Conservation (phyloP, 2,888 invertebrate genomes). For the Scaptomyza flava region DNA sequence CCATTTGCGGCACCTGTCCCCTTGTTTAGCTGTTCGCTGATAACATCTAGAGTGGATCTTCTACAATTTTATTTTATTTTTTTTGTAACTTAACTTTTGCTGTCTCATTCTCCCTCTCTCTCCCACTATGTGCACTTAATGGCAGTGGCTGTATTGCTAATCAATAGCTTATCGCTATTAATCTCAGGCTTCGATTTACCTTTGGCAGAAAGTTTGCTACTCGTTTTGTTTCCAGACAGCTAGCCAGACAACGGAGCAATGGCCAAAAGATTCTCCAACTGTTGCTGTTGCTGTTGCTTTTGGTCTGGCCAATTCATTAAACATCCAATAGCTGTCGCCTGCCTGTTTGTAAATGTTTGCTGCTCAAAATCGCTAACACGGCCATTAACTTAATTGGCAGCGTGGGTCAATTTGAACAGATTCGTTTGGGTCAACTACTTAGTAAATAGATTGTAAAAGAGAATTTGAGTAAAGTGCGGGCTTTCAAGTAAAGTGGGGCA, state of each 20-base stretch:
- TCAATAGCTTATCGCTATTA: constrained; percentile 81
- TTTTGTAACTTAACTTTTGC: constrained; percentile 34
- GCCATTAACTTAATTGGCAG: constrained; percentile 69
- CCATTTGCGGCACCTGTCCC: constrained; percentile 25
- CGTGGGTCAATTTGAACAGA: constrained; percentile 55
- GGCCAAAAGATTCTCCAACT: constrained; percentile 21
- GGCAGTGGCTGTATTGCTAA: constrained; percentile 69
- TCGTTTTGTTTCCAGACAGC: constrained; percentile 65
- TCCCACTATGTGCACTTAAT: constrained; percentile 33
- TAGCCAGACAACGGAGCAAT: constrained; percentile 1
- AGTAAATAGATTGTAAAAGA: neutral
- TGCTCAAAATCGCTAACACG: constrained; percentile 51
- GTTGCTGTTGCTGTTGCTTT: constrained; percentile 7
- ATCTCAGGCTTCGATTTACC: constrained; percentile 80
- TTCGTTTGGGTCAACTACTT: constrained; percentile 34
- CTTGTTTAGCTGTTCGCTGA: constrained; percentile 25
- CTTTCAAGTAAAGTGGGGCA: neutral
- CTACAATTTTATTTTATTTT: constrained; percentile 43
- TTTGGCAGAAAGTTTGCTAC: constrained; percentile 75
- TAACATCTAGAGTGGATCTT: constrained; percentile 71
- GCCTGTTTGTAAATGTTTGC: constrained; percentile 76
- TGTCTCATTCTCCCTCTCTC: constrained; percentile 10
- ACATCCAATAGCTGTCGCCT: constrained; percentile 77
- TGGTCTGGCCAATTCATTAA: constrained; percentile 62
- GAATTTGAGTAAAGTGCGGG: constrained; percentile 5